A percentile compares a stretch with the other conserved stretches of the same genome.
These are phyloP conservation scores for Gambusia affinis DNA, from an alignment of 2,113 vertebrate genomes.

Conservation along the genomic window DNA sequence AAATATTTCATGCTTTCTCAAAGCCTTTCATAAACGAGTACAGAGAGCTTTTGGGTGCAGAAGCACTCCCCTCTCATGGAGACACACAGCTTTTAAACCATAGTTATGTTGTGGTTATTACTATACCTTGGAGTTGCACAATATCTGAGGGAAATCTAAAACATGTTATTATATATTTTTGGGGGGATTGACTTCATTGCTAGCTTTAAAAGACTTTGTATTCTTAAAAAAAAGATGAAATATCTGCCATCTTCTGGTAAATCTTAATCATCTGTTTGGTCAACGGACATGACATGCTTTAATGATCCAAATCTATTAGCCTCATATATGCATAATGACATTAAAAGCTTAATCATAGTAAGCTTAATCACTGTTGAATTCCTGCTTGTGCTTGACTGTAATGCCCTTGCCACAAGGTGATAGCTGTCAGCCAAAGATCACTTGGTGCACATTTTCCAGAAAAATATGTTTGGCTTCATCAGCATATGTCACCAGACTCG, in stretches of 20 bases:
- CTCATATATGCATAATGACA: neutral
- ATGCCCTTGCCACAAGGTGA: neutral
- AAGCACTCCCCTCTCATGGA: no score
- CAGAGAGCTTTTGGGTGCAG: no score
- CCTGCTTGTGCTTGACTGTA: neutral
- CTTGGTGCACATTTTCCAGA: neutral
- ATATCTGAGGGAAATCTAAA: no score
- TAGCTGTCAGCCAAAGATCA: neutral
- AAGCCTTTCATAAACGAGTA: conserved; percentile 10
- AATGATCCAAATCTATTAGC: neutral
- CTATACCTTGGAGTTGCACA: no score
- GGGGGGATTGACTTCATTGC: no score
- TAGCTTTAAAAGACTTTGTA: no score
- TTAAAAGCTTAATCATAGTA: neutral
- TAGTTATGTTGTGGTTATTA: no score
- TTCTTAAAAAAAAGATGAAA: no score
- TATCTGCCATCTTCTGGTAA: no score
- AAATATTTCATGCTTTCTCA: conserved; percentile 40
- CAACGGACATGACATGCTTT: neutral
- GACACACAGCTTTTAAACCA: no score
- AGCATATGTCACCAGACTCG: neutral
- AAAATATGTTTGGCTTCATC: neutral
- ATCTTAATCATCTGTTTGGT: no score
- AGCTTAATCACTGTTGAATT: neutral
- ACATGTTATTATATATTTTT: no score